Evolutionary conservation across 2,888 invertebrate species (phyloP).

Genomic region (Crepidodera aurea): DNA sequence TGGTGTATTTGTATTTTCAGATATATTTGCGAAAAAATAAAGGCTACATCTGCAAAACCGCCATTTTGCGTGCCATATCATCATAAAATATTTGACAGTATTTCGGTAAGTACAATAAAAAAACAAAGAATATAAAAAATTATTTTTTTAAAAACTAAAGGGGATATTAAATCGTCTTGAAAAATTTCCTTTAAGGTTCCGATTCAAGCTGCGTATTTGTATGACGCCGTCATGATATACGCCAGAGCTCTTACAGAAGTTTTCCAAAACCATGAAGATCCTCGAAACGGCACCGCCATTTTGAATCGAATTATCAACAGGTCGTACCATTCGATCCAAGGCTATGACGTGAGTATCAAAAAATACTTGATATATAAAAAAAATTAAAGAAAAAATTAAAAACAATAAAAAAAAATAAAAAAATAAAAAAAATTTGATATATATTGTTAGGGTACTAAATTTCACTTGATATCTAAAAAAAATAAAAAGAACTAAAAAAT

Average conservation of each 20-base stretch:
- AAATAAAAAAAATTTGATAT: no score
- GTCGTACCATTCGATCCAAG: constrained; percentile 79
- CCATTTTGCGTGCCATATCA: constrained; percentile 85
- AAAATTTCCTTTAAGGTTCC: no score
- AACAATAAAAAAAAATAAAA: no score
- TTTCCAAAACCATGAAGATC: constrained; percentile 71
- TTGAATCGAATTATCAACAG: constrained; percentile 79
- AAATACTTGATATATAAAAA: no score
- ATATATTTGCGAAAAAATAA: constrained; percentile 74
- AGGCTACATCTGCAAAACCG: constrained; percentile 72
- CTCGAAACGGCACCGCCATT: constrained; percentile 79
- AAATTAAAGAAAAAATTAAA: no score
- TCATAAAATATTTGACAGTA: constrained; percentile 74
- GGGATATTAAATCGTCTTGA: no score
- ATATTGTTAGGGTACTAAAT: no score
- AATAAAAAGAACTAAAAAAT: no score
- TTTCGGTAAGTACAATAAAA: constrained; percentile 67
- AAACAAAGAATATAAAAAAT: no score
- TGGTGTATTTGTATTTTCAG: constrained; percentile 60
- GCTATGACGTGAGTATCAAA: constrained; percentile 78
- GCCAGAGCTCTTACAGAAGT: constrained; percentile 82
- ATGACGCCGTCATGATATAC: constrained; percentile 88
- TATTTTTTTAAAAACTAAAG: no score
- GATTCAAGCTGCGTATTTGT: constrained; percentile 83
- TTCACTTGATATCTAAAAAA: no score